Base-by-base conservation (phyloP, 1,140 invertebrate genomes). In the Pseudomyrmex sp. region DNA sequence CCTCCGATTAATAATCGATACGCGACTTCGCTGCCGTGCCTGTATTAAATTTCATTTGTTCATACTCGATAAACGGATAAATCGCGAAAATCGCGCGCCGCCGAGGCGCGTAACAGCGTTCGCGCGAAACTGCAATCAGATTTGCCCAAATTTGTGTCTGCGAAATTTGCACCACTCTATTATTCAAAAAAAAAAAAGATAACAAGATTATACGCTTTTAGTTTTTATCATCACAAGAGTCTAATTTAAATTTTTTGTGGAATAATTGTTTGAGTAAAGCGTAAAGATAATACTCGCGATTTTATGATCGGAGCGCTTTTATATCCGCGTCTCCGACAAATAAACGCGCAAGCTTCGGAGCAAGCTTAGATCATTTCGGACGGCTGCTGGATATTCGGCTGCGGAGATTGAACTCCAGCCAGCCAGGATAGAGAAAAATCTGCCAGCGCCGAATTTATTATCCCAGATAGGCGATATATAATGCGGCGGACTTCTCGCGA, bases 1-100 rank as follows among this genome's bases (percentile, higher is more conserved):
- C 26, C n/a, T 18, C 26, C 50, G 35, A 77, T 68, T 68, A 63
- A 68, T 56, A 77, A 77, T 68, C 62, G 75, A 77, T 77, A 54
- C 48, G 13, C 62, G n/a, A n/a, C n/a, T 4, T 56, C 74, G 26
- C n/a, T 10, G 65, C 18, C 50, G 44, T 13, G n/a, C 13, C 75
- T 35, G 35, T 56, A 76, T 76, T 76, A 68, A 77, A 77, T 77
- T 77, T 77, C 52, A 56, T 77, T 68, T 77, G 75, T 77, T 68
- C 62, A 20, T 68, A 20, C 26, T n/a, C 62, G 75, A 77, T 46
- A 77, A 77, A 77, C 46, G 75, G 26, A 56, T 77, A 77, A 77
- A 77, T 77, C 62, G 50, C n/a, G 50, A 68, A 77, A 77, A 77
- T 77, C 18, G 52, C 52, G 62, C 50, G 52, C 75, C 46, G 65